Conservation (phyloP, 2,888 invertebrate species). For the Mallateleia sp. region DNA sequence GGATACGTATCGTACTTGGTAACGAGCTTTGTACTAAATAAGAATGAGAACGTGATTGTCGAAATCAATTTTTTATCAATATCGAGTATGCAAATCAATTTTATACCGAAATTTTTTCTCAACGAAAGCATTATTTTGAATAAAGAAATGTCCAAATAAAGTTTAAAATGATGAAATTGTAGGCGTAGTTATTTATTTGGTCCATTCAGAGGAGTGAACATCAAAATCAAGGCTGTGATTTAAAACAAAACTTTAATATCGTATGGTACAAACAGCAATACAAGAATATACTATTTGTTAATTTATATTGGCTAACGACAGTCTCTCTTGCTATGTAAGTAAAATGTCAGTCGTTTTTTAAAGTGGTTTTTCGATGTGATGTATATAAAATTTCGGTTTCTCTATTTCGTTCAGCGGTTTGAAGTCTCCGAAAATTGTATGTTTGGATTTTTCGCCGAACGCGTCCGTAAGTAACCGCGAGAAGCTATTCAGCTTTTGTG, state of each 20-base stretch:
- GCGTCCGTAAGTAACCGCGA: slow-evolving; percentile 93
- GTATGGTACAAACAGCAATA: neutral
- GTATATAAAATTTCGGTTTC: slow-evolving; percentile 96
- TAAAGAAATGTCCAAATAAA: slow-evolving; percentile 41
- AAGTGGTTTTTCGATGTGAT: slow-evolving; percentile 93
- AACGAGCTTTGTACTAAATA: slow-evolving; percentile 13
- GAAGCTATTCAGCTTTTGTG: slow-evolving; percentile 94
- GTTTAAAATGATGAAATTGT: slow-evolving; percentile 17
- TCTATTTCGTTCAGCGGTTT: slow-evolving; percentile 92
- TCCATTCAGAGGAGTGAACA: too few relatives aligned
- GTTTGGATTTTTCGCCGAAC: slow-evolving; percentile 92
- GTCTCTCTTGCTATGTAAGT: too few relatives aligned
- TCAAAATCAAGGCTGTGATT: too few relatives aligned
- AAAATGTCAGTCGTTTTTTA: too few relatives aligned
- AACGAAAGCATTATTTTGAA: slow-evolving; percentile 29
- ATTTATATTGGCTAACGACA: too few relatives aligned
- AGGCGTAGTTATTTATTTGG: too few relatives aligned
- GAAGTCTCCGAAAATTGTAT: slow-evolving; percentile 96
- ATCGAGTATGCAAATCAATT: slow-evolving; percentile 22
- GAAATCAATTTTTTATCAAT: slow-evolving; percentile 21
- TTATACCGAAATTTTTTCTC: slow-evolving; percentile 47
- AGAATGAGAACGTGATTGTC: slow-evolving; percentile 15
- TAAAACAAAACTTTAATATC: neutral
- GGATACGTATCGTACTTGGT: slow-evolving; percentile 9
- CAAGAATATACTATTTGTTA: neutral